Evolutionary conservation across 2,888 invertebrate genomes (phyloP), one percentile per base, ranked within the genome.

Genomic region (Platycnemis pennipes): DNA sequence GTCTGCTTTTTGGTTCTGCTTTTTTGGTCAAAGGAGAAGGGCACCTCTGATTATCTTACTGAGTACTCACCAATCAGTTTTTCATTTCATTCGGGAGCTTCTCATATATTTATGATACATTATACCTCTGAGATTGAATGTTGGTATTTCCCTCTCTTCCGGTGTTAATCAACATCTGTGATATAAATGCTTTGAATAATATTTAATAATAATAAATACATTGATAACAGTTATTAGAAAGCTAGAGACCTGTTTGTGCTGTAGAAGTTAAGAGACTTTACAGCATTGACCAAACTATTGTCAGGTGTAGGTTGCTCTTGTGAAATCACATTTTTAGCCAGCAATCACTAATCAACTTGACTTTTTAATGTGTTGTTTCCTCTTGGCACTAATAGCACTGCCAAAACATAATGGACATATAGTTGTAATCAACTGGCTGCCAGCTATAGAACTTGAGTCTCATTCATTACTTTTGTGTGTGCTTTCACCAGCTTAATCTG

Each of bases 81-180:
- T 91, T 91, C 63, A 91, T 63, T 91, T 91, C n/a, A n/a, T n/a
- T 69, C 69, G 63, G 91, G 63, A 91, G 91, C 91, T 91, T 91
- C 91, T 53, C 56, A 91, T 91, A 91, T 91, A 91, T 91, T 91
- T 91, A 91, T 91, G 91, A 91, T 91, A 91, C 91, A 56, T 91
- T 69, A 56, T 91, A 91, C 91, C 91, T 91, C 42, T 91, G 91
- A 91, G 69, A 91, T 69, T 63, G 91, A 44, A 63, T 63, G 63
- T 91, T 63, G 91, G 45, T 91, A 91, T 63, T 91, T 91, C 91
- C 91, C 91, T 91, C 42, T 91, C 91, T 91, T 91, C 91, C 91
- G 69, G 91, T 91, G 91, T 91, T 91, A 91, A 91, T 91, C 91
- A 91, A 91, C 44, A 91, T 91, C 91, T 91, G 91, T 91, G 91